Evolutionary conservation across 2,113 vertebrate genomes (phyloP).

Genomic region (Cervus canadensis): DNA sequence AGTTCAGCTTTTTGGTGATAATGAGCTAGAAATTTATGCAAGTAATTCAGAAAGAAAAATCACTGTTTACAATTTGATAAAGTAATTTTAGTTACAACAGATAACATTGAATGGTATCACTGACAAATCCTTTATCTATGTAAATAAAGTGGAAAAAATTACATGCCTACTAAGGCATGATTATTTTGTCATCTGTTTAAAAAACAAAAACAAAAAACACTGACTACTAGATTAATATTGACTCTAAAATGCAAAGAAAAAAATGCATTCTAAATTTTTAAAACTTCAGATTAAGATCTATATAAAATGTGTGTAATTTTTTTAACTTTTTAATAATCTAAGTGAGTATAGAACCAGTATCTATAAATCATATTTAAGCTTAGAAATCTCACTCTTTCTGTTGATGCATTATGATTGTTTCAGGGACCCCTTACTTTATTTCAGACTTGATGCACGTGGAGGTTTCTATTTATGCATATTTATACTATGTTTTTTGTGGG

Average conservation of each 20-base stretch:
- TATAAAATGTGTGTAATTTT: not conserved
- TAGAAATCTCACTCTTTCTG: not conserved
- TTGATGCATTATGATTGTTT: not conserved
- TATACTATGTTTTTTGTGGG: not conserved
- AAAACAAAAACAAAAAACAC: not conserved
- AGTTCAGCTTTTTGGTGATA: not conserved
- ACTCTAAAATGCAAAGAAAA: not conserved
- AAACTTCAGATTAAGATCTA: not conserved
- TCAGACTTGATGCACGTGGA: not conserved
- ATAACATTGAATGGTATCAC: not conserved
- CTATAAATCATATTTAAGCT: not conserved
- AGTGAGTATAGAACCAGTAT: not conserved
- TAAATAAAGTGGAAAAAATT: conserved; percentile 8
- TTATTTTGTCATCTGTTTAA: not conserved
- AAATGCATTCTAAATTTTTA: not conserved
- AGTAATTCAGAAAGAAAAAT: not conserved
- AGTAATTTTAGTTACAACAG: conserved; percentile 4
- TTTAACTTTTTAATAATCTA: not conserved
- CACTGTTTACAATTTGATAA: not conserved
- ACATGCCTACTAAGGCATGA: not conserved
- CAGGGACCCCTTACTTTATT: not conserved
- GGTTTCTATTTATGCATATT: not conserved
- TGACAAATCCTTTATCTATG: not conserved
- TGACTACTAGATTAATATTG: not conserved
- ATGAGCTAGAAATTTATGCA: not conserved